These are phyloP conservation scores for Drepanosiphum platanoidis DNA, from an alignment of 2,888 invertebrate genomes.

Conservation along the genomic window DNA sequence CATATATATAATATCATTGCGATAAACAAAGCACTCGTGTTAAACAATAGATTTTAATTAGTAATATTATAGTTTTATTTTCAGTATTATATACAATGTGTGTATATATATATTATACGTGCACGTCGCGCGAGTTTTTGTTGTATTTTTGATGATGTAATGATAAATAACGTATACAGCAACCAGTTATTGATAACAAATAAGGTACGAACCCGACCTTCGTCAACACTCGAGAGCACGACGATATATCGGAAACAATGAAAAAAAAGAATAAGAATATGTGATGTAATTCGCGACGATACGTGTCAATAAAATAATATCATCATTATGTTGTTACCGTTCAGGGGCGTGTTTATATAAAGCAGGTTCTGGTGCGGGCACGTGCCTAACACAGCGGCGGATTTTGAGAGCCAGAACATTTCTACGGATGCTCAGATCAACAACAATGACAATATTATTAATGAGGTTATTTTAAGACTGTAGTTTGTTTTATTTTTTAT, in stretches of 20 bases:
- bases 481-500: too few relatives aligned
- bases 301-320: too few relatives aligned
- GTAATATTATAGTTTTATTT: neutral
- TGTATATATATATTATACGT: neutral
- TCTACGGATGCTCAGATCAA: too few relatives aligned
- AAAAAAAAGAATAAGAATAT: neutral
- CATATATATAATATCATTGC: slow-evolving; percentile 5
- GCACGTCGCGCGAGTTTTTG: neutral
- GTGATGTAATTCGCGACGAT: too few relatives aligned
- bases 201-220: slow-evolving; percentile 6
- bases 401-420: too few relatives aligned
- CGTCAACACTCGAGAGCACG: neutral
- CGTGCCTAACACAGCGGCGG: too few relatives aligned
- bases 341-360: too few relatives aligned
- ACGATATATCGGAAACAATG: neutral
- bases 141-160: neutral
- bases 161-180: neutral
- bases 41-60: too few relatives aligned
- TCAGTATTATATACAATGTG: neutral
- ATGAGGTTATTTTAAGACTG: too few relatives aligned
- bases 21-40: neutral
- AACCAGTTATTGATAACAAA: neutral
- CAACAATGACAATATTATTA: too few relatives aligned
- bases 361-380: too few relatives aligned
- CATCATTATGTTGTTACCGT: too few relatives aligned